Base-by-base conservation (phyloP, 2,113 vertebrate species). In the Oceanodroma tethys region DNA sequence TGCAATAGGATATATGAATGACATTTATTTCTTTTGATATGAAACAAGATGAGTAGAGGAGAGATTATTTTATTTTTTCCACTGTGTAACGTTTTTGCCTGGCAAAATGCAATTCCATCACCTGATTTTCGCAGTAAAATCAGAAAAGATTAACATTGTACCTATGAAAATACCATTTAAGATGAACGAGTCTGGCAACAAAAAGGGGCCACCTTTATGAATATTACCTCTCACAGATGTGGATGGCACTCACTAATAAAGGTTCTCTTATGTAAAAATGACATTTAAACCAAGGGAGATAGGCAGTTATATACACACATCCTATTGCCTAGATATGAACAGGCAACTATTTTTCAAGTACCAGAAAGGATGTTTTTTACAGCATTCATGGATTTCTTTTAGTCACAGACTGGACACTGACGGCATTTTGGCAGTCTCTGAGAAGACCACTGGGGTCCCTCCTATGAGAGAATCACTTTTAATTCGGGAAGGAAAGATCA, bases 191-290 rank as follows among this genome's bases (percentile, higher is more conserved):
- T 70, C 34, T 25, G 22, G 78, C 71, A 79, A 76, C 34, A 88
- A 70, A 81, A 72, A 73, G 66, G 47, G 55, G 75, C 38, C 75
- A 84, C n/a, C 26, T 67, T 55, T 87, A 65, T 63, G 94, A 96
- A 94, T 96, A 95, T 36, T 96, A 38, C 40, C 88, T 96, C 88
- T 95, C 94, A 16, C 42, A 89, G 62, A 68, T 92, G 58, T 66
- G 78, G 52, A 38, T 97, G 88, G 55, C 91, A 95, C 94, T 97
- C 95, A 90, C 48, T 91, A 91, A 74, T 85, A 89, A 92, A 89
- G 66, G 75, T 88, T 96, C 91, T 89, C 40, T 81, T 62, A 88
- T 62, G 86, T 63, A 93, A 96, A 97, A 95, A 92, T 96, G 79
- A 87, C 95, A 95, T 98, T 97, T 95, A 85, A 91, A 75, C 59